A percentile compares a stretch with the other conserved stretches of the same genome.
phyloP scores from a whole-genome alignment of 2,888 invertebrate species.

The Seladonia tumulorum region DNA sequence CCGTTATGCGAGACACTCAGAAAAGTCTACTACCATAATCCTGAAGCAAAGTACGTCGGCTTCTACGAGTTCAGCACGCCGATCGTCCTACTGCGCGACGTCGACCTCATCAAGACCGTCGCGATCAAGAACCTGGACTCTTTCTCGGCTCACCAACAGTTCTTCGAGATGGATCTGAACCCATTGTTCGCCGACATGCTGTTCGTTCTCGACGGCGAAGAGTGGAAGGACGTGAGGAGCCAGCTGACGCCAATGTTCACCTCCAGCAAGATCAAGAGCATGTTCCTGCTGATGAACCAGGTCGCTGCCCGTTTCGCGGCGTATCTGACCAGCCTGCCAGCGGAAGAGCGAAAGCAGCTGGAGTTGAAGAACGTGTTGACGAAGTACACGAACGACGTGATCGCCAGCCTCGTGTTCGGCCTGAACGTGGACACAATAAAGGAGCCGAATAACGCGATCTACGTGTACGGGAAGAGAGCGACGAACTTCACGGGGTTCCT shows the following conservation, averaged over 20 bases:
- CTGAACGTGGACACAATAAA: conserved; percentile 86
- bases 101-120: conserved; percentile 70
- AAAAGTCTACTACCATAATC: conserved; percentile 57
- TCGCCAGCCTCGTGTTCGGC: conserved; percentile 87
- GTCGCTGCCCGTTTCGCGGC: conserved; percentile 77
- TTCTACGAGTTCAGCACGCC: conserved; percentile 69
- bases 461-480: conserved; percentile 76
- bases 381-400: conserved; percentile 79
- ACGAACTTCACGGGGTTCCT: conserved; percentile 55
- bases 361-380: conserved; percentile 78
- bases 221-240: conserved; percentile 85
- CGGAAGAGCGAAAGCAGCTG: conserved; percentile 44
- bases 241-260: conserved; percentile 86
- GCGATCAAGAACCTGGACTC: conserved; percentile 67
- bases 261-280: conserved; percentile 86
- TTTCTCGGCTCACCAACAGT: conserved; percentile 64
- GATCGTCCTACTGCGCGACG: conserved; percentile 69
- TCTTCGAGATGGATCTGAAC: conserved; percentile 53
- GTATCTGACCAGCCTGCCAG: conserved; percentile 63
- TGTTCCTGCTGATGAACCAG: conserved; percentile 85
- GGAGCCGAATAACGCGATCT: conserved; percentile 86
- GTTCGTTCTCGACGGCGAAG: conserved; percentile 80
- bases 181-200: conserved; percentile 69
- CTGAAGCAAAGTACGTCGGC: conserved; percentile 73
- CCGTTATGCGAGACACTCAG: conserved; percentile 54